Evolutionary conservation across 1,140 invertebrate species (phyloP), one percentile per base, ranked within the genome.

Genomic region (Tyrophagus putrescentiae): DNA sequence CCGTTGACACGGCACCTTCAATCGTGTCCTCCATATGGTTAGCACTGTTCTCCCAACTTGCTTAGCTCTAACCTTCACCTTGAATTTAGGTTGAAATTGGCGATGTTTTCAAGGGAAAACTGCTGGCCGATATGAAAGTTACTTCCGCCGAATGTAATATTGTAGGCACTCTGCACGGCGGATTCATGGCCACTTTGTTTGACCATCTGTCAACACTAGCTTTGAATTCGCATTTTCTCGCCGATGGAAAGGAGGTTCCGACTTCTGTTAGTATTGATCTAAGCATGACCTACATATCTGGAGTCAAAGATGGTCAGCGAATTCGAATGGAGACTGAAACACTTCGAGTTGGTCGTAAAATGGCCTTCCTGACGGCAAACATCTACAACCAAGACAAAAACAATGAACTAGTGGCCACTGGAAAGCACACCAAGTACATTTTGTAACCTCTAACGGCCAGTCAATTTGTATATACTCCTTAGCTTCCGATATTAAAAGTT

Each of bases 161-260:
- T 23, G 73, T 72, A 45, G 85, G 86, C 0, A 80, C 79, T 1
- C 70, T 93, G 4, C 87, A 94, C 73, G 88, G 88, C 39, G 89
- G 87, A 13, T 80, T 85, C 63, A 85, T 83, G 11, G 80, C 83
- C 11, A 84, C 84, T 3, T 67, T 93, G 16, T 79, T 93, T 9
- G 90, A 95, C 72, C 76, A 78, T 60, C 70, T 92, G 16, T 90
- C 89, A 4, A 85, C 85, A 0, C 80, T 83, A 69, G 87, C 85
- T 1, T 66, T 92, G 4, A 78, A 84, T 67, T 81, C 62, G 50
- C 21, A 42, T 28, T 25, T 28, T 3, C 16, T n/a, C 2, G 57
- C 50, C 21, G 27, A 41, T 13, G 45, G 21, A 7, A 29, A 83
- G 0, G 77, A 79, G 23, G 74, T 71, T 44, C 69, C 71, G 31